These are phyloP conservation scores for Gymnosoma rotundatum DNA, from an alignment of 2,888 invertebrate genomes.

Conservation along the genomic window DNA sequence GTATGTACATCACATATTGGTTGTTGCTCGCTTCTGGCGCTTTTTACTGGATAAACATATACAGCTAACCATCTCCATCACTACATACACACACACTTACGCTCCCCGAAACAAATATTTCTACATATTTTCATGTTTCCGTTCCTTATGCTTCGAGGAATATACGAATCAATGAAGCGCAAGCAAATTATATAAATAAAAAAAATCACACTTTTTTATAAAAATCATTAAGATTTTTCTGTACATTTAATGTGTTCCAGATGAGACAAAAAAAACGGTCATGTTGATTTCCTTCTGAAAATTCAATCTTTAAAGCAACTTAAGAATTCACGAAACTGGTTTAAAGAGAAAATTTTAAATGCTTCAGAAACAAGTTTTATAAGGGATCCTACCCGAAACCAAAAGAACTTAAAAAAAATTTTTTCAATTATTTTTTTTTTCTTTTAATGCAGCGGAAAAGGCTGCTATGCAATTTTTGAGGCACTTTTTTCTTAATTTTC, in stretches of 20 bases:
- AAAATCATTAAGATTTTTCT: constrained; percentile 37
- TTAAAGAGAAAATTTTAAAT: neutral
- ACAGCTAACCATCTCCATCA: neutral
- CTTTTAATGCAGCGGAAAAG: no score
- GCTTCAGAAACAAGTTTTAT: neutral
- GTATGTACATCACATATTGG: constrained; percentile 20
- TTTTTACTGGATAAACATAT: constrained; percentile 37
- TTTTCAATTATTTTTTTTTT: no score
- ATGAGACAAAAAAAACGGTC: neutral
- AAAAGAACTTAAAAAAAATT: no score
- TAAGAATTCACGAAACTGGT: no score
- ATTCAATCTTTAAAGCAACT: no score
- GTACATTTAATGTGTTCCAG: neutral
- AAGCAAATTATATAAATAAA: constrained; percentile 74
- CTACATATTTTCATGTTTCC: constrained; percentile 52
- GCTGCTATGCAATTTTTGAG: no score
- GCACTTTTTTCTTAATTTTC: no score
- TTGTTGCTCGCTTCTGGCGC: constrained; percentile 53
- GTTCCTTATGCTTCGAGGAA: constrained; percentile 56
- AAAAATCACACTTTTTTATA: constrained; percentile 30
- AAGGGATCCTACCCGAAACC: no score
- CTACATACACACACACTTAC: neutral
- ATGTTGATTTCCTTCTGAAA: no score
- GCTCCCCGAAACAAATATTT: neutral
- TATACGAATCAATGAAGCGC: constrained; percentile 79